phyloP scores from a whole-genome alignment of 2,797 vertebrate species.

The Hyperoplus lanceolatus region DNA sequence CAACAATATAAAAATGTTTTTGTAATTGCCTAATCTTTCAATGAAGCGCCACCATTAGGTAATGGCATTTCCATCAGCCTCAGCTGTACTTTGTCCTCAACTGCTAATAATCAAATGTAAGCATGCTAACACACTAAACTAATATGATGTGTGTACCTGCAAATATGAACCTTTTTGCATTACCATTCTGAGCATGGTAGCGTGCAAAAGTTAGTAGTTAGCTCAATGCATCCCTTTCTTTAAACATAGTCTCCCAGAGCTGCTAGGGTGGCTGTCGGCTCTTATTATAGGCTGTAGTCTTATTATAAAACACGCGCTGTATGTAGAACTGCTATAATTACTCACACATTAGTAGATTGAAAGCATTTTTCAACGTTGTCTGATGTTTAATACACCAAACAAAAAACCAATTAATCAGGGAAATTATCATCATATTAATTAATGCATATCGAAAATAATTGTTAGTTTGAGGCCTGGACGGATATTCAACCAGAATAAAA shows the following conservation, averaged over 20 bases:
- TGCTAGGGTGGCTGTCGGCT: neutral
- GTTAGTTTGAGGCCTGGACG: neutral
- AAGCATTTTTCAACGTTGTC: neutral
- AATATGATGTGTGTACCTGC: neutral
- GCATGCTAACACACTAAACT: neutral
- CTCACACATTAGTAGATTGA: neutral
- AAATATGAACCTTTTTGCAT: neutral
- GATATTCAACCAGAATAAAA: neutral
- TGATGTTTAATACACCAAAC: neutral
- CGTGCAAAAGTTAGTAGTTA: constrained; percentile 1
- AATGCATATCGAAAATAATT: neutral
- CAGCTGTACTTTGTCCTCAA: neutral
- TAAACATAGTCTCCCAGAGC: neutral
- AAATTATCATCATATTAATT: neutral
- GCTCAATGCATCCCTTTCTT: neutral
- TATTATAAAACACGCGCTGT: neutral
- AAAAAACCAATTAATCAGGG: neutral
- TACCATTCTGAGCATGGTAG: neutral
- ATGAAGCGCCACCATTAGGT: neutral
- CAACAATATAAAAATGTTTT: neutral
- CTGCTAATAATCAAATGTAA: too few relatives aligned
- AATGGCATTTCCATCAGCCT: neutral
- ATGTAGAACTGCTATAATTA: neutral
- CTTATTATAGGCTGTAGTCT: neutral
- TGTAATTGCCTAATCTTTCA: neutral